Conservation (phyloP, 2,113 vertebrate species). For the Neotoma lepida region DNA sequence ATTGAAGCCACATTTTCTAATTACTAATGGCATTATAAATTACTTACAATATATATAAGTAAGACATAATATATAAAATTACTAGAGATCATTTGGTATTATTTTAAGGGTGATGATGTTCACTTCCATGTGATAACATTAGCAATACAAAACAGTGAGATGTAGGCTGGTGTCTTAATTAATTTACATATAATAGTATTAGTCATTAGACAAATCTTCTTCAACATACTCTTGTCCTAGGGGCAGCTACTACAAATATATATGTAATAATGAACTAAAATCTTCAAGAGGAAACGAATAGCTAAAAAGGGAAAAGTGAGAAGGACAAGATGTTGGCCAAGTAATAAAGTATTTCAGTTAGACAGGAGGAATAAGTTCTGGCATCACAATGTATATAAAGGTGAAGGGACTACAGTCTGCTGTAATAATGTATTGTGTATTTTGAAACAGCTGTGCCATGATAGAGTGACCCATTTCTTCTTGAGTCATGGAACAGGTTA, state of each 20-base stretch:
- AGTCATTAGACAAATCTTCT: background rate
- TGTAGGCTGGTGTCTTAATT: background rate
- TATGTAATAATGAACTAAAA: background rate
- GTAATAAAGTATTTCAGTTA: background rate
- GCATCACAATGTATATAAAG: background rate
- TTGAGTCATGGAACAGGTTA: background rate
- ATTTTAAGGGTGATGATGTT: background rate
- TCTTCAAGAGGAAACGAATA: background rate
- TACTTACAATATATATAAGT: background rate
- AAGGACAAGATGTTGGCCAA: background rate
- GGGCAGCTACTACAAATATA: background rate
- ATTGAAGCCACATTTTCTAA: background rate
- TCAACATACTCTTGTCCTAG: background rate
- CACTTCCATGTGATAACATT: background rate
- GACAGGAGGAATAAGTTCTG: background rate
- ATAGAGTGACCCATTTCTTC: background rate
- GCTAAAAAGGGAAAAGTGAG: background rate
- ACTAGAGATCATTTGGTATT: background rate
- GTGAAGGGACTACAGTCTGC: background rate
- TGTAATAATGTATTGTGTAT: background rate
- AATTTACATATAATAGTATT: background rate
- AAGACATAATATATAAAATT: background rate
- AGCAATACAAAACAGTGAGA: background rate
- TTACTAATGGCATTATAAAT: background rate
- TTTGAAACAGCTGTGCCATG: background rate